These are phyloP conservation scores for Naso thynnoides DNA, from an alignment of 2,797 vertebrate genomes.

Conservation along the genomic window DNA sequence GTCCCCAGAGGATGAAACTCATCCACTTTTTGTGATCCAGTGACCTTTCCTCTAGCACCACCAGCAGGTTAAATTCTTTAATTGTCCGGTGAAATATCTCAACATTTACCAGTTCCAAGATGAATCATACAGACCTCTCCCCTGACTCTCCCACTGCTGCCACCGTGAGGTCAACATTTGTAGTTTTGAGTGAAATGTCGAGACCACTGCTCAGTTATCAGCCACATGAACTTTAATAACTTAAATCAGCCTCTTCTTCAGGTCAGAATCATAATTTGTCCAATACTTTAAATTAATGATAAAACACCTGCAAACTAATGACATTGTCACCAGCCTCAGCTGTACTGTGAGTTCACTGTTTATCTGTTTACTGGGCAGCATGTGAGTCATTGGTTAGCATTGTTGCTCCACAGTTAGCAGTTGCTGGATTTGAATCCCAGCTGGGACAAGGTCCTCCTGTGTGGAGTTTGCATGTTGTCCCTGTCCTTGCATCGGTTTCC, in stretches of 20 bases:
- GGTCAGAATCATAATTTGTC: neutral
- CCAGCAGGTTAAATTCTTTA: neutral
- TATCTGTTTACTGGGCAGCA: too few relatives aligned
- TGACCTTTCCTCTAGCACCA: neutral
- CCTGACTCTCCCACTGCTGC: neutral
- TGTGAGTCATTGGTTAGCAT: too few relatives aligned
- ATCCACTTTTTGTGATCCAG: neutral
- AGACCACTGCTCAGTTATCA: neutral
- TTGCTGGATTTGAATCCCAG: too few relatives aligned
- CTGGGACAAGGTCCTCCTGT: too few relatives aligned
- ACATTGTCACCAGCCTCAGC: neutral
- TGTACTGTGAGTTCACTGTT: neutral
- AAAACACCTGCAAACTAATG: neutral
- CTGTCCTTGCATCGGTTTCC: too few relatives aligned
- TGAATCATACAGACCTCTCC: neutral
- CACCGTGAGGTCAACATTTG: neutral
- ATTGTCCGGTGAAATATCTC: neutral
- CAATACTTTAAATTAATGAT: neutral
- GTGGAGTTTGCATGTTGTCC: too few relatives aligned
- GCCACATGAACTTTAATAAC: neutral
- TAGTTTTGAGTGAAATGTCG: neutral
- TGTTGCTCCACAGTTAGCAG: too few relatives aligned
- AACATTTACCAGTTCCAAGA: neutral
- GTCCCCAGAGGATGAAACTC: neutral
- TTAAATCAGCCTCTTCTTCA: too few relatives aligned